These are phyloP conservation scores for Octodonta nipae DNA, from an alignment of 2,888 invertebrate species.

Conservation along the genomic window DNA sequence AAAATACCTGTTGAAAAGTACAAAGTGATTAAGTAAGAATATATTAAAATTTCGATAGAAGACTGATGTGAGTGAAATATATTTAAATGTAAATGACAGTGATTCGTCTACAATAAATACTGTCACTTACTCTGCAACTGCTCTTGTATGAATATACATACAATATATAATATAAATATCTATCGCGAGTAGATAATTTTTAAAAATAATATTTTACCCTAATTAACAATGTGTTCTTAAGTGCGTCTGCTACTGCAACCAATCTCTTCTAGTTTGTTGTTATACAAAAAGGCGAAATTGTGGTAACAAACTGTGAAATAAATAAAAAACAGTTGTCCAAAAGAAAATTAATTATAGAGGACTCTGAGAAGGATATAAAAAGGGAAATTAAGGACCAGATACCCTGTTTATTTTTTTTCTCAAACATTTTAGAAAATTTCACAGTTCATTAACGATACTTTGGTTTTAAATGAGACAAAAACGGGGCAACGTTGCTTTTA, in stretches of 20 bases:
- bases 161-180: constrained; percentile 29
- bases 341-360: too few relatives aligned
- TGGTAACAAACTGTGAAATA: constrained; percentile 6
- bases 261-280: constrained; percentile 15
- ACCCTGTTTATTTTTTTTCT: constrained; percentile 4
- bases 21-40: too few relatives aligned
- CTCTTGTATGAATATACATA: constrained; percentile 26
- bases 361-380: too few relatives aligned
- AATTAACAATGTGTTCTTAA: constrained; percentile 31
- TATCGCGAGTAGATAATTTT: constrained; percentile 31
- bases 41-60: constrained; percentile 16
- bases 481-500: constrained; percentile 21
- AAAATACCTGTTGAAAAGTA: too few relatives aligned
- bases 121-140: constrained; percentile 28
- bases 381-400: constrained; percentile 3
- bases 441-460: constrained; percentile 4
- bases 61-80: constrained; percentile 19
- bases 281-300: constrained; percentile 9
- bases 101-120: constrained; percentile 22
- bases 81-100: constrained; percentile 23
- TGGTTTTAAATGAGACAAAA: constrained; percentile 8
- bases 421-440: constrained; percentile 5
- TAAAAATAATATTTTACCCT: constrained; percentile 32
- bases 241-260: constrained; percentile 31
- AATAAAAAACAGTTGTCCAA: too few relatives aligned